Conservation (phyloP, 2,888 invertebrate genomes). For the Pycnomerus fuliginosus region DNA sequence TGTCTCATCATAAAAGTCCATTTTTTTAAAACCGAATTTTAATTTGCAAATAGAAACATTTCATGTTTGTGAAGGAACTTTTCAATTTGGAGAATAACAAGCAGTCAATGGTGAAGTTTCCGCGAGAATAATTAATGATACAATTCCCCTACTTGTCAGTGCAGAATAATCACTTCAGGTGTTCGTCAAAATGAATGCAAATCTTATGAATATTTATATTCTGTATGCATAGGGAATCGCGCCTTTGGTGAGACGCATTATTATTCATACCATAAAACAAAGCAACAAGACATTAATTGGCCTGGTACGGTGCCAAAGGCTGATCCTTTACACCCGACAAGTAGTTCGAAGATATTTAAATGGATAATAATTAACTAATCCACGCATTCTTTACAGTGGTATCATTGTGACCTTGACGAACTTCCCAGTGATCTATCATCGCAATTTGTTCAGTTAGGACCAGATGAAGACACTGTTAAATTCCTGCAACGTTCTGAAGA, state of each 20-base stretch:
- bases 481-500: slow-evolving; percentile 75
- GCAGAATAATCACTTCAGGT: slow-evolving; percentile 47
- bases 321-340: too few relatives aligned
- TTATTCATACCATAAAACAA: slow-evolving; percentile 42
- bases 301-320: slow-evolving; percentile 32
- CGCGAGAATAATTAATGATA: slow-evolving; percentile 40
- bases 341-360: too few relatives aligned
- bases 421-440: slow-evolving; percentile 58
- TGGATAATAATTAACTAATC: too few relatives aligned
- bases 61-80: slow-evolving; percentile 16
- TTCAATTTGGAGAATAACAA: slow-evolving; percentile 20
- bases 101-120: slow-evolving; percentile 21
- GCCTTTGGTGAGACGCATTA: slow-evolving; percentile 48
- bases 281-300: slow-evolving; percentile 37
- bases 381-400: slow-evolving; percentile 64
- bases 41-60: slow-evolving; percentile 19
- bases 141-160: slow-evolving; percentile 43
- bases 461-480: slow-evolving; percentile 71
- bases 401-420: slow-evolving; percentile 61
- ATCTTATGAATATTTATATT: slow-evolving; percentile 50
- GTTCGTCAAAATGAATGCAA: slow-evolving; percentile 45
- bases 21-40: too few relatives aligned
- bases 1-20: too few relatives aligned
- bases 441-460: slow-evolving; percentile 65
- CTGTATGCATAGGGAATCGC: slow-evolving; percentile 47